Percentiles rank a stretch among this genome's conserved stretches.
These are phyloP conservation scores for Chiroxiphia lanceolata DNA, from an alignment of 2,797 vertebrate genomes.

Conservation along the genomic window DNA sequence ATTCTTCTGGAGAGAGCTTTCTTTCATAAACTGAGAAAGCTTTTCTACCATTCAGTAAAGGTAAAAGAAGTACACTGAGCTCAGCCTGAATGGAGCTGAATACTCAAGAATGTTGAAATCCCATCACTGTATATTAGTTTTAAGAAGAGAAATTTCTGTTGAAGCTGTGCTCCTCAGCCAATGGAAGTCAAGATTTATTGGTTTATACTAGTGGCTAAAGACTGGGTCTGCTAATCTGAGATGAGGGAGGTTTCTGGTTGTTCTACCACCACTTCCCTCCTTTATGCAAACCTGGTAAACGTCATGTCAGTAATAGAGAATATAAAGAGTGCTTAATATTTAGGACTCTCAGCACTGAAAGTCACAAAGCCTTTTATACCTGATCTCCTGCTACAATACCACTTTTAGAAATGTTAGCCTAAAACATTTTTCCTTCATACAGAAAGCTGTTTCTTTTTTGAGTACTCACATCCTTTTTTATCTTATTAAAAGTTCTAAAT, in stretches of 20 bases:
- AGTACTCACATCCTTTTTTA: not conserved
- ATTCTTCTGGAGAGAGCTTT: not conserved
- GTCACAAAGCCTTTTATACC: not conserved
- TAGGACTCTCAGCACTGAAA: fast-evolving
- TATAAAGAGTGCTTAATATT: not conserved
- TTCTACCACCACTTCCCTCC: not conserved
- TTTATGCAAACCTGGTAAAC: not conserved
- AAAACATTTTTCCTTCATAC: not conserved
- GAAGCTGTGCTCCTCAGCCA: not conserved
- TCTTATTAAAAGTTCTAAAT: not conserved
- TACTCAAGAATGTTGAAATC: not conserved
- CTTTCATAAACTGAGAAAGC: not conserved
- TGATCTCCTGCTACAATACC: not conserved
- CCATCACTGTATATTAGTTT: not conserved
- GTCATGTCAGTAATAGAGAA: not conserved
- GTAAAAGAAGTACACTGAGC: not conserved
- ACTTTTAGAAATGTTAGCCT: not conserved
- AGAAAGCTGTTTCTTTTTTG: not conserved
- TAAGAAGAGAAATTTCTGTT: not conserved
- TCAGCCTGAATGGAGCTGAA: not conserved
- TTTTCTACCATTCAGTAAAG: not conserved
- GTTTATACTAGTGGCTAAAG: not conserved
- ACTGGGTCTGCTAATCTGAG: not conserved
- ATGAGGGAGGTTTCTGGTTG: fast-evolving
- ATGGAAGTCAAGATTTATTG: not conserved